These are phyloP conservation scores for Anolis carolinensis DNA, from an alignment of 2,113 vertebrate genomes.

Conservation along the genomic window DNA sequence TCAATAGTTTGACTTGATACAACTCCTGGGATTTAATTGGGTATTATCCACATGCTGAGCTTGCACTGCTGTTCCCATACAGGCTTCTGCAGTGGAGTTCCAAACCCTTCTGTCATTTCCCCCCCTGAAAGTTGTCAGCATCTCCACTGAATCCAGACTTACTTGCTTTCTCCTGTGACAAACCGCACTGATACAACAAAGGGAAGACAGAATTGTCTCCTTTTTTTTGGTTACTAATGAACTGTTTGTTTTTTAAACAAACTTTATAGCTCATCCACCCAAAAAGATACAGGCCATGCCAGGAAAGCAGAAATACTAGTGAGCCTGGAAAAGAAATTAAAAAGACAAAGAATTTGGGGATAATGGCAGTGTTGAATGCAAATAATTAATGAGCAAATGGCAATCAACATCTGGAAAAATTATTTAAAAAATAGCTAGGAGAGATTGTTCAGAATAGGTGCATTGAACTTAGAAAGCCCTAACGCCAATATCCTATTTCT, in stretches of 20 bases:
- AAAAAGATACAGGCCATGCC: conserved; percentile 40
- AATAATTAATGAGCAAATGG: conserved; percentile 64
- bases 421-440: conserved; percentile 45
- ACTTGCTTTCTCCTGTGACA: background rate
- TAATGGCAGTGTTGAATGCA: conserved; percentile 12
- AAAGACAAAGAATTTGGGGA: conserved; percentile 57
- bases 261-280: conserved; percentile 29
- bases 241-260: conserved; percentile 35
- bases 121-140: background rate
- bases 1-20: conserved; percentile 6
- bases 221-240: conserved; percentile 58
- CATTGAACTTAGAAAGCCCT: conserved; percentile 51
- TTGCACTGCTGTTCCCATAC: background rate
- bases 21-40: background rate
- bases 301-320: conserved; percentile 50
- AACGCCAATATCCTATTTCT: conserved; percentile 65
- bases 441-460: conserved; percentile 52
- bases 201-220: conserved; percentile 6
- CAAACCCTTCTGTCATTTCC: background rate
- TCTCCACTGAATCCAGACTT: conserved; percentile 16
- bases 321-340: conserved; percentile 54
- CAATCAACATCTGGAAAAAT: conserved; percentile 58
- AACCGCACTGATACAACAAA: conserved; percentile 30
- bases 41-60: background rate
- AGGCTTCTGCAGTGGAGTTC: background rate